Evolutionary conservation across 2,797 vertebrate species (phyloP).

Genomic region (Antennarius maculatus): DNA sequence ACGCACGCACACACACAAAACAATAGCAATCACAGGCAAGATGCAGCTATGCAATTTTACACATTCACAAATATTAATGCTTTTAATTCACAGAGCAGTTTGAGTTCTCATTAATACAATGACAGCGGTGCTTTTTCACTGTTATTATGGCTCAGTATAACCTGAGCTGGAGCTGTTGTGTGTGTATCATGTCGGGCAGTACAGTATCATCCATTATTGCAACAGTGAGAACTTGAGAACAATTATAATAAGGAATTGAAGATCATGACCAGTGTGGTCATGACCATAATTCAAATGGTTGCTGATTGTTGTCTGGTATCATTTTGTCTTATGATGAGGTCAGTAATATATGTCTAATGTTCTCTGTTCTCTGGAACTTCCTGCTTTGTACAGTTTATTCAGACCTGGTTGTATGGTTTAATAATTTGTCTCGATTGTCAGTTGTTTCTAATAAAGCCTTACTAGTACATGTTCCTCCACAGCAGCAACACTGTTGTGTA

Average conservation of each 20-base stretch:
- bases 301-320: no score
- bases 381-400: no score
- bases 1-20: slow-evolving; percentile 5
- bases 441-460: no score
- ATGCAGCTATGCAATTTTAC: slow-evolving; percentile 20
- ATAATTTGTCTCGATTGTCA: no score
- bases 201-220: neutral
- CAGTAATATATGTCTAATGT: no score
- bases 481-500: no score
- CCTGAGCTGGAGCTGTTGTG: slow-evolving; percentile 5
- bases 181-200: neutral
- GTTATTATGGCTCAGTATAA: slow-evolving; percentile 9
- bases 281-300: no score
- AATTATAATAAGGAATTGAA: neutral
- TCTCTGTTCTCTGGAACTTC: no score
- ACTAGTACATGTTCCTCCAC: no score
- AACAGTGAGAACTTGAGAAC: neutral
- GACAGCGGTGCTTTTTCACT: slow-evolving; percentile 19
- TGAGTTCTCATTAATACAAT: slow-evolving; percentile 33
- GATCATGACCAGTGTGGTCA: no score
- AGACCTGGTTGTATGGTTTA: no score
- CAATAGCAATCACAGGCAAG: slow-evolving; percentile 17
- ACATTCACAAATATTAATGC: slow-evolving; percentile 36
- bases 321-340: no score
- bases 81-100: slow-evolving; percentile 3